Evolutionary conservation across 2,113 vertebrate genomes (phyloP).

Genomic region (Rhea pennata): DNA sequence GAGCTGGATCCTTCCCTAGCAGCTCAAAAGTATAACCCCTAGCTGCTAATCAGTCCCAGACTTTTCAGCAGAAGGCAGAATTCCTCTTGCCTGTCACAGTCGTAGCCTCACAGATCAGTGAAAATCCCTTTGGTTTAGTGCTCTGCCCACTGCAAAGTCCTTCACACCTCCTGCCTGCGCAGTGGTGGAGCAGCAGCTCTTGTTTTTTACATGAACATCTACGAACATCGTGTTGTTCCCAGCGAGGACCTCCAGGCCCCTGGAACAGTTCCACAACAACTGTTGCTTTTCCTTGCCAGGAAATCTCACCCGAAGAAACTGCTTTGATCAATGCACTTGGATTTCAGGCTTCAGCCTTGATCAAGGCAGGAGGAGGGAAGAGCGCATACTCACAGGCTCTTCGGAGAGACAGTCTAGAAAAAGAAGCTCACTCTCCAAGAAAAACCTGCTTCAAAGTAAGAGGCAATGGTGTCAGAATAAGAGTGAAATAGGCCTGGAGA

Average conservation of each 20-base stretch:
- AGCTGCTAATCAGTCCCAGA: not conserved
- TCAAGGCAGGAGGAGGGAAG: conserved; percentile 60
- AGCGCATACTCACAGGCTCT: not conserved
- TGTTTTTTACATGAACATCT: not conserved
- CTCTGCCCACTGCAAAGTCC: not conserved
- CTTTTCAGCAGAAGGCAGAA: not conserved
- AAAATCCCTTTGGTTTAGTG: not conserved
- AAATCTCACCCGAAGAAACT: not conserved
- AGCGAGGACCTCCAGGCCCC: rapidly evolving
- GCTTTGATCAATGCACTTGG: conserved; percentile 58
- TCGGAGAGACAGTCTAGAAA: not conserved
- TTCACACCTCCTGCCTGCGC: not conserved
- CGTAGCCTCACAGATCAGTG: rapidly evolving
- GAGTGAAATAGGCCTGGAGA: not conserved
- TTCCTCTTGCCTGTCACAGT: not conserved
- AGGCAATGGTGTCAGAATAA: conserved; percentile 21
- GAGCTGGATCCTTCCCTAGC: not conserved
- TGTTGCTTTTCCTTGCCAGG: conserved; percentile 10
- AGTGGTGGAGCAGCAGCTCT: not conserved
- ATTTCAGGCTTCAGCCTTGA: conserved; percentile 66
- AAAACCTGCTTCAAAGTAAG: conserved; percentile 58
- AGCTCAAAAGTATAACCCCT: not conserved
- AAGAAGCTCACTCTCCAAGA: not conserved
- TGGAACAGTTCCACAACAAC: conserved; percentile 11
- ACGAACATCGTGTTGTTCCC: not conserved